A percentile compares a stretch with the other conserved stretches of the same genome.
These are phyloP conservation scores for Daptonema setosum DNA, from an alignment of 2,888 invertebrate genomes.

Conservation along the genomic window DNA sequence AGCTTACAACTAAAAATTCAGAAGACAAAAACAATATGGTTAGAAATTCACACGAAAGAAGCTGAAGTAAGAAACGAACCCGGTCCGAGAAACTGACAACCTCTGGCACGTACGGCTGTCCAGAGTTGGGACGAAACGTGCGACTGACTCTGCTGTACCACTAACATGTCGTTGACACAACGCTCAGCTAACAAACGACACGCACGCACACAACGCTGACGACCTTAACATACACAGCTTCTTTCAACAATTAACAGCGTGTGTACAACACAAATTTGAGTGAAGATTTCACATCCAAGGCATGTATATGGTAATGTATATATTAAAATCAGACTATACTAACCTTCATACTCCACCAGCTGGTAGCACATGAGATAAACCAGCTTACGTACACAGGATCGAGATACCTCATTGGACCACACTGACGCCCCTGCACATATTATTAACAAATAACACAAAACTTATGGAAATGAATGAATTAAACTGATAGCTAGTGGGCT, in stretches of 20 bases:
- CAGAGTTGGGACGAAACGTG: constrained; percentile 78
- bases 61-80: constrained; percentile 28
- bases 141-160: constrained; percentile 72
- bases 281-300: no score
- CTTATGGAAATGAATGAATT: no score
- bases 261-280: no score
- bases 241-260: neutral
- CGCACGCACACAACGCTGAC: constrained; percentile 37
- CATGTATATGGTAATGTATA: no score
- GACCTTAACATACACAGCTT: constrained; percentile 39
- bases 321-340: no score
- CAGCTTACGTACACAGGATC: constrained; percentile 43
- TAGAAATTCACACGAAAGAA: neutral
- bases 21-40: neutral
- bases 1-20: neutral
- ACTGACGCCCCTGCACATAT: neutral
- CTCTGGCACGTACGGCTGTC: constrained; percentile 84
- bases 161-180: constrained; percentile 71
- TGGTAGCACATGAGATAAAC: constrained; percentile 79
- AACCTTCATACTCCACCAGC: constrained; percentile 42
- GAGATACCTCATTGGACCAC: neutral
- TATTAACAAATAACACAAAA: no score
- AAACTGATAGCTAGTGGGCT: no score
- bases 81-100: constrained; percentile 92
- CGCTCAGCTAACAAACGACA: constrained; percentile 80